These are phyloP conservation scores for Lota lota DNA, from an alignment of 2,113 vertebrate species.

Conservation along the genomic window DNA sequence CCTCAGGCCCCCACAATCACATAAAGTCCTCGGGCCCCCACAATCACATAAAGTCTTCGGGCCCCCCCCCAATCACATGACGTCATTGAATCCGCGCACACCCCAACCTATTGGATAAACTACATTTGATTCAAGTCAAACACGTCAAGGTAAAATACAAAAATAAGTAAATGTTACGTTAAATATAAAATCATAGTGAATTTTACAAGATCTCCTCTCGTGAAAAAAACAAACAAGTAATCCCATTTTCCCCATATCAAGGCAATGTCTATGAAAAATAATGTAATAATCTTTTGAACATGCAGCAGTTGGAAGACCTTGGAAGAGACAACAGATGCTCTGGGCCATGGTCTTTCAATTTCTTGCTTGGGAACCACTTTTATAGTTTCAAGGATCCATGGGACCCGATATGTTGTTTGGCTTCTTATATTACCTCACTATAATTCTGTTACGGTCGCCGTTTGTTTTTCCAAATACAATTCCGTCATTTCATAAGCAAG, in stretches of 20 bases:
- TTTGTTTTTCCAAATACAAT: constrained; percentile 4
- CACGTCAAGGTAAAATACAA: too few species aligned
- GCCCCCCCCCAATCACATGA: too few species aligned
- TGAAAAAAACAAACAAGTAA: not conserved
- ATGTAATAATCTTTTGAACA: constrained; percentile 16
- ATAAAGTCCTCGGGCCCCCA: too few species aligned
- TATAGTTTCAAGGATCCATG: constrained; percentile 35
- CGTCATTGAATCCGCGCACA: too few species aligned
- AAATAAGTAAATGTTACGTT: too few species aligned
- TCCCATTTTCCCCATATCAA: not conserved
- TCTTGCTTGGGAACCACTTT: constrained; percentile 21
- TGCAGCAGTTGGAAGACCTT: constrained; percentile 23
- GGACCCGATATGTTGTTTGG: constrained; percentile 12
- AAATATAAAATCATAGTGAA: too few species aligned
- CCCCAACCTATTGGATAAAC: too few species aligned
- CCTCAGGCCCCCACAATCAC: too few species aligned
- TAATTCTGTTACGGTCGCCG: not conserved
- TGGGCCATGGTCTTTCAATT: not conserved
- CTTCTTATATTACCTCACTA: not conserved
- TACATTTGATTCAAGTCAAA: too few species aligned
- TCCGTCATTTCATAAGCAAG: not conserved
- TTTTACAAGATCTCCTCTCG: too few species aligned
- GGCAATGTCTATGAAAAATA: not conserved
- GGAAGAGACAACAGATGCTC: constrained; percentile 34
- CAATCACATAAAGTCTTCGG: too few species aligned